Evolutionary conservation across 2,113 vertebrate species (phyloP).

Genomic region (Sclerurus mexicanus): DNA sequence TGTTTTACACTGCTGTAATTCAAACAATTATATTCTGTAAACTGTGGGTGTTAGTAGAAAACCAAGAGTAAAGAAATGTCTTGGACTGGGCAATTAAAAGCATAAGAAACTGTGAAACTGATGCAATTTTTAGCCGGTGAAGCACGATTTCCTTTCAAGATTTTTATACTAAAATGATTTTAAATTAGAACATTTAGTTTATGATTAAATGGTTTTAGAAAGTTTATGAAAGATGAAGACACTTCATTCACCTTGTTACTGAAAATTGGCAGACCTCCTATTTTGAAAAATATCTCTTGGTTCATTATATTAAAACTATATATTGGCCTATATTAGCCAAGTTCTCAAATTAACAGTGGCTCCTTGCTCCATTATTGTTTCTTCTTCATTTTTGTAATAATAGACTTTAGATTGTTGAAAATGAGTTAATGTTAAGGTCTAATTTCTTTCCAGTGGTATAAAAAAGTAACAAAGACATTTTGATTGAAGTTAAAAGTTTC

Average conservation of each 20-base stretch:
- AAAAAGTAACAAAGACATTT: neutral
- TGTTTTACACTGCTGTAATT: constrained; percentile 5
- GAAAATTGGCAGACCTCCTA: neutral
- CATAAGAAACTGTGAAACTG: neutral
- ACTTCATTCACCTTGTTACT: neutral
- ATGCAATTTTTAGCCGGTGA: neutral
- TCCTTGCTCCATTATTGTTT: neutral
- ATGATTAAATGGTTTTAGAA: constrained; percentile 2
- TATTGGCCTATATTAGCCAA: neutral
- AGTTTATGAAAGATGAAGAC: neutral
- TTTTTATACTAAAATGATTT: neutral
- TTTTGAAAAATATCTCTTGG: neutral
- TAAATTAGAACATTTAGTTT: neutral
- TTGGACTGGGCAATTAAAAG: neutral
- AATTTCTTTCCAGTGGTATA: neutral
- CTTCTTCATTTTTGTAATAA: neutral
- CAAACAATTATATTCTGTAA: neutral
- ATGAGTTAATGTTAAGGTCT: neutral
- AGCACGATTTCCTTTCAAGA: neutral
- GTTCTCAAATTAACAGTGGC: neutral
- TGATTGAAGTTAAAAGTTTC: neutral
- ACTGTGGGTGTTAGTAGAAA: neutral
- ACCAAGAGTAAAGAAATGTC: neutral
- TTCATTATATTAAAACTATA: neutral
- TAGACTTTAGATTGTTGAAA: neutral